Evolutionary conservation across 2,888 invertebrate species (phyloP).

Genomic region (Heliconius hortense): DNA sequence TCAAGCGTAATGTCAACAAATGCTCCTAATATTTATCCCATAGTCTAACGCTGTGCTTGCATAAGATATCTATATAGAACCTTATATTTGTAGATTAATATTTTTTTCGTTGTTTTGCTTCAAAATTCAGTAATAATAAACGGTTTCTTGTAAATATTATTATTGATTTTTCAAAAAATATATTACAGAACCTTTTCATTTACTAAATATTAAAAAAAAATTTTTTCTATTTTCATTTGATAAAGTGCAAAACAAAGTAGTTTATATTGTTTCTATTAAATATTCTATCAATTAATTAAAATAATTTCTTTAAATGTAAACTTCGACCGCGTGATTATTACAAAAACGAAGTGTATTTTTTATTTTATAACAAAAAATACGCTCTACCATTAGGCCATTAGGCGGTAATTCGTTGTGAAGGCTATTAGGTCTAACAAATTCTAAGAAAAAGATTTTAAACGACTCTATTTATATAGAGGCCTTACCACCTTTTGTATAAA

Average conservation of each 20-base stretch:
- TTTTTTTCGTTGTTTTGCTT: neutral
- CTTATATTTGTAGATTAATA: slow-evolving; percentile 14
- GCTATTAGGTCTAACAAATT: slow-evolving; percentile 34
- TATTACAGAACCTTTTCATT: too few species aligned
- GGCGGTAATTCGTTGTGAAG: slow-evolving; percentile 30
- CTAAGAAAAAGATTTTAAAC: slow-evolving; percentile 21
- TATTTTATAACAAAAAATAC: slow-evolving; percentile 25
- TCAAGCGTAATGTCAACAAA: slow-evolving; percentile 66
- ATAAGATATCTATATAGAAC: slow-evolving; percentile 41
- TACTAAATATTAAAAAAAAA: too few species aligned
- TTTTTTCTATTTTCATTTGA: too few species aligned
- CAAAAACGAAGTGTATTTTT: slow-evolving; percentile 19
- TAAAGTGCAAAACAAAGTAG: too few species aligned
- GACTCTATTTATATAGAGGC: slow-evolving; percentile 6
- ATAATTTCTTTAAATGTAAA: neutral
- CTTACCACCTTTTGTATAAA: neutral
- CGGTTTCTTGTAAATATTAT: too few species aligned
- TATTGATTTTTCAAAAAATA: too few species aligned
- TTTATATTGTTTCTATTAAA: neutral
- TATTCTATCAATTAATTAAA: neutral
- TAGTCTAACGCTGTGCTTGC: slow-evolving; percentile 27
- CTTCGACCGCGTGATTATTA: neutral
- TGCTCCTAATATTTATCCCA: slow-evolving; percentile 40
- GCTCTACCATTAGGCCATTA: slow-evolving; percentile 24
- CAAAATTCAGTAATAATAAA: neutral